A percentile compares a stretch with the other conserved stretches of the same genome.
Evolutionary conservation across 2,888 invertebrate genomes (phyloP).

Genomic region (Plutella xylostella): DNA sequence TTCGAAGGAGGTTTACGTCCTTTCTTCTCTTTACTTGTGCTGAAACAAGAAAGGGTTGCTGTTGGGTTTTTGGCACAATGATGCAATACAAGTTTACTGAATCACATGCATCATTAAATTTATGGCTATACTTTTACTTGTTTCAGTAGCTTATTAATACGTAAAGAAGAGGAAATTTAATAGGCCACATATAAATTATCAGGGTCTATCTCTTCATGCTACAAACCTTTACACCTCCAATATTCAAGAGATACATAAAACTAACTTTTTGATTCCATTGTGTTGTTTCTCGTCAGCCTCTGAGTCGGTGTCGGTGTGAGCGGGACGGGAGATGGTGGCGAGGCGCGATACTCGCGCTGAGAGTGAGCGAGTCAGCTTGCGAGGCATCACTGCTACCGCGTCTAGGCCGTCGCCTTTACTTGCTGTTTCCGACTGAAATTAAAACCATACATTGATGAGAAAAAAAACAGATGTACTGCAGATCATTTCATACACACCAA

Average conservation of each 20-base stretch:
- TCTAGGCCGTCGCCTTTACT: slow-evolving; percentile 40
- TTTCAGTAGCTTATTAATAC: too few species aligned
- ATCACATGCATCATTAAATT: too few species aligned
- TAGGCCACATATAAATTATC: too few species aligned
- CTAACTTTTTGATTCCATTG: background rate
- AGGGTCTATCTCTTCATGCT: too few species aligned
- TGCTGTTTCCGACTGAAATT: slow-evolving; percentile 35
- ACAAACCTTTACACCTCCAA: too few species aligned
- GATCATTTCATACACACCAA: too few species aligned
- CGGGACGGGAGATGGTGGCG: slow-evolving; percentile 63
- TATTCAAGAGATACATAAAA: too few species aligned
- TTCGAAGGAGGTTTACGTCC: slow-evolving; percentile 21
- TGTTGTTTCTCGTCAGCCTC: slow-evolving; percentile 67
- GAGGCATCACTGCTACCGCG: slow-evolving; percentile 48
- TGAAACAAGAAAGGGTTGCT: background rate
- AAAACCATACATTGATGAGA: too few species aligned
- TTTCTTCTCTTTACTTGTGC: slow-evolving; percentile 7
- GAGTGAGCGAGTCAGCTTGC: slow-evolving; percentile 78
- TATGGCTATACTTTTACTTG: too few species aligned
- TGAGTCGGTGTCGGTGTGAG: slow-evolving; percentile 75
- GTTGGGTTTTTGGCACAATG: background rate
- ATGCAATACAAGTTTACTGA: too few species aligned
- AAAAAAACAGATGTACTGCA: too few species aligned
- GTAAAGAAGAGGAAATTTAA: too few species aligned
- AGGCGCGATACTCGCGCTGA: slow-evolving; percentile 76